phyloP scores from a whole-genome alignment of 1,140 invertebrate genomes.

The Procambarus clarkii region DNA sequence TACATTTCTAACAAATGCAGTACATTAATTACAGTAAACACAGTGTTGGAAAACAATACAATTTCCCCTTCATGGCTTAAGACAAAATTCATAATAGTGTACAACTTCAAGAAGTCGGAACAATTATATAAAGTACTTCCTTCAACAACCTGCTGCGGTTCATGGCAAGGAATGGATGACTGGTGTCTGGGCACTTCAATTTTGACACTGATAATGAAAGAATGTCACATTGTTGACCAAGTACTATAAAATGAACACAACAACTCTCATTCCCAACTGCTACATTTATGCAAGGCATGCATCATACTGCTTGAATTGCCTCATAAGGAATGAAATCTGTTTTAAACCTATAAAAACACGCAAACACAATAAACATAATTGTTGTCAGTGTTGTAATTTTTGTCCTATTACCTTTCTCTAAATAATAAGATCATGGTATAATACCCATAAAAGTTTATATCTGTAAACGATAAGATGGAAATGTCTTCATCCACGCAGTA shows the following conservation, averaged over 20 bases:
- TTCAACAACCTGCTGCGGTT: not conserved
- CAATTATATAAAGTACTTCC: not conserved
- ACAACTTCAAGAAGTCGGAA: not conserved
- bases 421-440: not conserved
- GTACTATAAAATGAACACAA: not conserved
- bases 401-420: not conserved
- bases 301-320: conserved; percentile 23
- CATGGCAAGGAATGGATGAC: conserved; percentile 5
- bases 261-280: not conserved
- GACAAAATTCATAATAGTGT: not conserved
- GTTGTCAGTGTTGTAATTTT: not conserved
- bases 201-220: not conserved
- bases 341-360: not conserved
- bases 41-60: not conserved
- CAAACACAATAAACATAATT: not conserved
- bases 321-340: not conserved
- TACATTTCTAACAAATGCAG: not conserved
- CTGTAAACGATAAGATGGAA: not conserved
- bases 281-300: not conserved
- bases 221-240: not conserved
- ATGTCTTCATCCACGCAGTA: conserved; percentile 25
- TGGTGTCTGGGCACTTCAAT: not conserved
- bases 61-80: not conserved
- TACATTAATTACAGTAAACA: not conserved
- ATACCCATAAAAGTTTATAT: not conserved